These are phyloP conservation scores for Physocephala rufipes DNA, from an alignment of 2,888 invertebrate genomes.

Conservation along the genomic window DNA sequence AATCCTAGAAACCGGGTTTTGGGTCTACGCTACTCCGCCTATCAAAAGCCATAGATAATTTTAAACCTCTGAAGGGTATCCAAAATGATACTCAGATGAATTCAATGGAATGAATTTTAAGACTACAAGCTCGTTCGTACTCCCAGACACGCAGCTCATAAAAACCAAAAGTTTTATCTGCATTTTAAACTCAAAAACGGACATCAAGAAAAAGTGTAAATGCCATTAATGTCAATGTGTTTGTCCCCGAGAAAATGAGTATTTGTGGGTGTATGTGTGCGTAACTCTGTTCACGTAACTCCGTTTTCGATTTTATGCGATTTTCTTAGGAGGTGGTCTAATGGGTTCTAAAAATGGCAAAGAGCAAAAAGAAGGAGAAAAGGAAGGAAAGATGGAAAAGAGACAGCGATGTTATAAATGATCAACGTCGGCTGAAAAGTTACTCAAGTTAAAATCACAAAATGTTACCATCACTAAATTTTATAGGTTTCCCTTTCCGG, in stretches of 20 bases:
- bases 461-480: slow-evolving; percentile 25
- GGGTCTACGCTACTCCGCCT: too few species aligned
- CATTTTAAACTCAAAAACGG: slow-evolving; percentile 16
- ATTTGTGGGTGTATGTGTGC: not conserved
- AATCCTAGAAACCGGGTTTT: too few species aligned
- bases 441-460: slow-evolving; percentile 11
- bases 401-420: not conserved
- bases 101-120: too few species aligned
- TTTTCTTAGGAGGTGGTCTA: not conserved
- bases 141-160: slow-evolving; percentile 4
- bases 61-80: too few species aligned
- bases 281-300: not conserved
- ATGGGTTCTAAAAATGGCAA: not conserved
- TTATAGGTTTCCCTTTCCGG: not conserved
- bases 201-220: slow-evolving; percentile 6
- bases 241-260: not conserved
- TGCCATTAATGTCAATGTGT: slow-evolving; percentile 19
- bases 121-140: not conserved
- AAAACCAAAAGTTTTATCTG: slow-evolving; percentile 34
- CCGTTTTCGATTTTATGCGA: not conserved
- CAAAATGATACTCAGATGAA: too few species aligned
- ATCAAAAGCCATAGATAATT: too few species aligned
- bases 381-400: not conserved
- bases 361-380: not conserved
- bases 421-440: slow-evolving; percentile 22